phyloP scores from a whole-genome alignment of 2,113 vertebrate species.

The Dermatemys mawii region DNA sequence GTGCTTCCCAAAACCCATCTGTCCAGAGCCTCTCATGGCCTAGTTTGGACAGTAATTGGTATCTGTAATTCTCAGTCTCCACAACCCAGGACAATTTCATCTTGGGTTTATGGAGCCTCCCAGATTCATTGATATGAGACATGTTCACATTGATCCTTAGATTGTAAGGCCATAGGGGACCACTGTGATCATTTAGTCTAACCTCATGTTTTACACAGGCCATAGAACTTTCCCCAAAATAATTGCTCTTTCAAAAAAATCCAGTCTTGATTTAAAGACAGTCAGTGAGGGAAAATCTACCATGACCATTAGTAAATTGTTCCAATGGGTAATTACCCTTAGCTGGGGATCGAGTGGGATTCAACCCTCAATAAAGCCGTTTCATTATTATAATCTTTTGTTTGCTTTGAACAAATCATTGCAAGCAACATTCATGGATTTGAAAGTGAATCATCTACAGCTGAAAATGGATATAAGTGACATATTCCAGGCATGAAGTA shows the following conservation, averaged over 20 bases:
- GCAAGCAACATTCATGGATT: background rate
- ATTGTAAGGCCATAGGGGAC: background rate
- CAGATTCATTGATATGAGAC: background rate
- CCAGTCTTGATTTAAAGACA: background rate
- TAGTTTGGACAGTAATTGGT: conserved; percentile 48
- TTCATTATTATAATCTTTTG: background rate
- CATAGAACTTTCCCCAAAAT: background rate
- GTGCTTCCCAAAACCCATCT: background rate
- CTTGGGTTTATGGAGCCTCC: background rate
- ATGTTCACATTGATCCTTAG: background rate
- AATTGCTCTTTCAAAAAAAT: background rate
- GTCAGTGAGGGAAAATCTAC: background rate
- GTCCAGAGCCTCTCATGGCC: conserved; percentile 1
- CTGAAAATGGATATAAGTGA: background rate
- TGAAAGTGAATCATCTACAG: background rate
- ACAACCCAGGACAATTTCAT: background rate
- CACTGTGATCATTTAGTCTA: background rate
- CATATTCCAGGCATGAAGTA: background rate
- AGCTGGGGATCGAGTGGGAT: background rate
- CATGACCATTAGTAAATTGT: background rate
- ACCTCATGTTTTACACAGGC: background rate
- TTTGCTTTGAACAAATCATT: background rate
- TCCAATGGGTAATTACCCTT: background rate
- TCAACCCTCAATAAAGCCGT: background rate
- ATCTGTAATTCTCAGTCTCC: background rate